These are phyloP conservation scores for Limenitis camilla DNA, from an alignment of 2,888 invertebrate genomes.

Conservation along the genomic window DNA sequence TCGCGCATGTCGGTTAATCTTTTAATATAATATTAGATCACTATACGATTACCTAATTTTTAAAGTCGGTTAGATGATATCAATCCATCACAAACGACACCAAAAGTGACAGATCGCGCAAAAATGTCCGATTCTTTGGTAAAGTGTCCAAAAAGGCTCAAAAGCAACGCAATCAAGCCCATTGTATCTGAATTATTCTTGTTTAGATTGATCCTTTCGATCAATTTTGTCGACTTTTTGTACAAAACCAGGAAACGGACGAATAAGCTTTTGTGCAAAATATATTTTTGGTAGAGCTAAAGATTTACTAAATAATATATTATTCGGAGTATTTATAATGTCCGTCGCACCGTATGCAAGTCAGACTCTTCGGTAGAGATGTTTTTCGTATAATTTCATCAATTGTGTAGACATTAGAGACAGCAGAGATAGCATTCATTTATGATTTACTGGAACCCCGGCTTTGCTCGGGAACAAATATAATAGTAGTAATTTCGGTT, in stretches of 20 bases:
- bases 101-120: conserved; percentile 48
- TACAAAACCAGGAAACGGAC: conserved; percentile 38
- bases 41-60: too few relatives aligned
- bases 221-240: conserved; percentile 48
- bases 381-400: too few relatives aligned
- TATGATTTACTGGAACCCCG: neutral
- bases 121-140: conserved; percentile 45
- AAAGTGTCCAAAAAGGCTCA: conserved; percentile 40
- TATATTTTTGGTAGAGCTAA: conserved; percentile 21
- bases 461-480: neutral
- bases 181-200: conserved; percentile 53
- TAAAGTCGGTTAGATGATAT: neutral
- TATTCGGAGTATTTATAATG: too few relatives aligned
- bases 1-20: too few relatives aligned
- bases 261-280: conserved; percentile 23
- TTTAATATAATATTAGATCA: too few relatives aligned
- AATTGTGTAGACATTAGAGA: neutral
- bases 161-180: conserved; percentile 50
- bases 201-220: conserved; percentile 57
- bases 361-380: too few relatives aligned
- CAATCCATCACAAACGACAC: conserved; percentile 50
- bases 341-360: too few relatives aligned
- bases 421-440: neutral
- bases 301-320: too few relatives aligned
- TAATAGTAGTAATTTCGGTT: too few relatives aligned